phyloP scores from a whole-genome alignment of 1,140 invertebrate genomes.

The Condylostylus longicornis region DNA sequence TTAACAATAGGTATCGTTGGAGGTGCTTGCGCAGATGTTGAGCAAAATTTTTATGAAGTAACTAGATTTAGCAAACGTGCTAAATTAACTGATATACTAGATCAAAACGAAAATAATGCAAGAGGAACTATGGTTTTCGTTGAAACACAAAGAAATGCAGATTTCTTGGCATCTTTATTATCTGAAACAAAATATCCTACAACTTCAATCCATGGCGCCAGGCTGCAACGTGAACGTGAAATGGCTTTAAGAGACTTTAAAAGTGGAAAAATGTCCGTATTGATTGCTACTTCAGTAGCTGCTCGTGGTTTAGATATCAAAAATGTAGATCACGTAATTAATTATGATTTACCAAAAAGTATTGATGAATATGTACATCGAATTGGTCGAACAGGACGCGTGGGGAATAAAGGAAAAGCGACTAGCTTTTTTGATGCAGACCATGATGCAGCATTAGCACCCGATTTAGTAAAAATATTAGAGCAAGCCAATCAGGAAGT shows the following conservation, averaged over 20 bases:
- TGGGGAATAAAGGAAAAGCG: conserved; percentile 79
- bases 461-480: conserved; percentile 55
- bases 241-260: conserved; percentile 73
- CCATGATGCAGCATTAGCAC: conserved; percentile 42
- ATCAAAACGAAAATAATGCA: conserved; percentile 21
- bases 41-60: conserved; percentile 67
- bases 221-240: conserved; percentile 78
- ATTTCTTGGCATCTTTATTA: conserved; percentile 68
- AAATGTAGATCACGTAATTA: conserved; percentile 74
- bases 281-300: conserved; percentile 89
- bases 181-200: conserved; percentile 50
- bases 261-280: conserved; percentile 50
- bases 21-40: conserved; percentile 77
- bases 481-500: conserved; percentile 44
- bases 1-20: conserved; percentile 75
- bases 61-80: conserved; percentile 54
- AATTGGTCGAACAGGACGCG: conserved; percentile 85
- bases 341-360: conserved; percentile 69
- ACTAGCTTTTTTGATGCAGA: conserved; percentile 70
- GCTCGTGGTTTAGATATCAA: conserved; percentile 51
- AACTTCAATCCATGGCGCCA: conserved; percentile 87
- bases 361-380: conserved; percentile 92
- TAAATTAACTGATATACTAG: conserved; percentile 37
- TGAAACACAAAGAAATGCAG: conserved; percentile 73
- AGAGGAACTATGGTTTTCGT: conserved; percentile 68